These are phyloP conservation scores for Encarsia formosa DNA, from an alignment of 2,888 invertebrate species.

Conservation along the genomic window DNA sequence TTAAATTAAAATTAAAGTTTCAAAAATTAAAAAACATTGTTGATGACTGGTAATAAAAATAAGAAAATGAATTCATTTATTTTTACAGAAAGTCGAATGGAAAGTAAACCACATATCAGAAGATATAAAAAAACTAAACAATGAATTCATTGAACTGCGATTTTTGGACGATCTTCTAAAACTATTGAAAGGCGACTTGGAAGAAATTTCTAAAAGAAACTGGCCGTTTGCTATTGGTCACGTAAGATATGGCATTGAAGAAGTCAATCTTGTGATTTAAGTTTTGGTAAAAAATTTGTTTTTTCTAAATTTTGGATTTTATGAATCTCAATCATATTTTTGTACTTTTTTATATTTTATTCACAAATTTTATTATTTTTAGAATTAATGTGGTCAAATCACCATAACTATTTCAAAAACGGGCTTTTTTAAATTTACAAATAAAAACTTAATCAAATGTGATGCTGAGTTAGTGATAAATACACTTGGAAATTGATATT, in stretches of 20 bases:
- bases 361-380: conserved; percentile 12
- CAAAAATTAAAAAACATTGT: conserved; percentile 8
- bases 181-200: conserved; percentile 42
- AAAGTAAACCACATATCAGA: conserved; percentile 37
- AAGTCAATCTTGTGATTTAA: conserved; percentile 43
- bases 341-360: conserved; percentile 10
- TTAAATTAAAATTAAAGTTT: conserved; percentile 2
- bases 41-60: no score
- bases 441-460: no score
- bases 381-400: conserved; percentile 11
- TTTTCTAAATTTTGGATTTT: conserved; percentile 4
- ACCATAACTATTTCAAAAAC: no score
- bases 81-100: conserved; percentile 39
- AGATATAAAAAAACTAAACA: conserved; percentile 36
- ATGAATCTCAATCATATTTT: conserved; percentile 6
- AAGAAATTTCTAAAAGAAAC: conserved; percentile 41
- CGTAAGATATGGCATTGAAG: conserved; percentile 33
- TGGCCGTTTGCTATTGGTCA: conserved; percentile 46
- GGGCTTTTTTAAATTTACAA: no score
- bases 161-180: conserved; percentile 45
- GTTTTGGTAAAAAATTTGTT: conserved; percentile 2
- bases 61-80: conserved; percentile 4
- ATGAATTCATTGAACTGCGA: conserved; percentile 41
- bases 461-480: no score
- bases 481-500: no score